Percentiles rank a stretch among this genome's conserved stretches.
phyloP scores from a whole-genome alignment of 2,113 vertebrate genomes.

The Copsychus sechellarum region DNA sequence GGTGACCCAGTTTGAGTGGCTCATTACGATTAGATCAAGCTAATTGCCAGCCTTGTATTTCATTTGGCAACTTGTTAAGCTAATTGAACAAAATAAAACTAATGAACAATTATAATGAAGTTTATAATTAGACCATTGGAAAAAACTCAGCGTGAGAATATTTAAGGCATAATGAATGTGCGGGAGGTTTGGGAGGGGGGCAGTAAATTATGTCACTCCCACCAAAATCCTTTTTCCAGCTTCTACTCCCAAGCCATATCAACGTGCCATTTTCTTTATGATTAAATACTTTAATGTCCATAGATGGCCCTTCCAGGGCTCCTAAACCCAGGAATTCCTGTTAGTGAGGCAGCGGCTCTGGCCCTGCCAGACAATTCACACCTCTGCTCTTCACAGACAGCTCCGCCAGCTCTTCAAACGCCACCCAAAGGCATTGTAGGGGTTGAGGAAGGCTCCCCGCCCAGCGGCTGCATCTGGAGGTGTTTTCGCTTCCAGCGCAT shows the following conservation, averaged over 20 bases:
- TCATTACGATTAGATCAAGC: conserved; percentile 63
- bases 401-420: neutral
- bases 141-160: conserved; percentile 66
- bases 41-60: conserved; percentile 74
- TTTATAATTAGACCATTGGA: conserved; percentile 76
- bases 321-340: neutral
- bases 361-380: neutral
- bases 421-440: neutral
- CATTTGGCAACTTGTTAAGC: conserved; percentile 76
- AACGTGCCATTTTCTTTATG: neutral
- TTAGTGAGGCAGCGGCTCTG: neutral
- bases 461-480: neutral
- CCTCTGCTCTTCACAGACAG: conserved; percentile 12
- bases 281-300: neutral
- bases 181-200: neutral
- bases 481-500: accelerated
- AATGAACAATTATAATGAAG: conserved; percentile 79
- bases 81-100: conserved; percentile 79
- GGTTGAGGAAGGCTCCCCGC: neutral
- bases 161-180: conserved; percentile 63
- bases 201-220: neutral
- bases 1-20: conserved; percentile 51
- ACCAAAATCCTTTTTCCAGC: neutral
- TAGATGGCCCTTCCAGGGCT: neutral
- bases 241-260: neutral